Conservation (phyloP, 2,113 vertebrate genomes). For the Zosterops lateralis region DNA sequence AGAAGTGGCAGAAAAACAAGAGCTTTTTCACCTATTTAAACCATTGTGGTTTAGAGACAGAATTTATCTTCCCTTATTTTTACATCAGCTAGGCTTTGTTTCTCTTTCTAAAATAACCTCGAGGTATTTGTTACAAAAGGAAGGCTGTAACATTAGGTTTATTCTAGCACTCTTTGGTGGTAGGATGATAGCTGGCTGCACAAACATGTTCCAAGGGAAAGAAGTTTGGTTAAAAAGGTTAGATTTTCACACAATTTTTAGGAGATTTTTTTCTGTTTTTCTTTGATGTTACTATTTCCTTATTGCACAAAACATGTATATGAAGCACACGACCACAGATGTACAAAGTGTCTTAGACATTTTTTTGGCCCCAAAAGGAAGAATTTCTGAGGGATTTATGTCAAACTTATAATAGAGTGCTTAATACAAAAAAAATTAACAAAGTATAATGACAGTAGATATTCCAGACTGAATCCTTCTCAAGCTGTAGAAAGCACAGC, state of each 20-base stretch:
- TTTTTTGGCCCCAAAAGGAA: neutral
- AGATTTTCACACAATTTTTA: neutral
- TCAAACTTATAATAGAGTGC: neutral
- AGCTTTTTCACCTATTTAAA: neutral
- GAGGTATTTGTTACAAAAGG: neutral
- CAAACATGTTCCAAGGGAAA: neutral
- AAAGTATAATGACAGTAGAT: neutral
- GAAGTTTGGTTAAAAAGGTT: neutral
- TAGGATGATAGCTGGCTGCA: neutral
- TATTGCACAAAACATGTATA: neutral
- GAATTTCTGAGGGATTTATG: neutral
- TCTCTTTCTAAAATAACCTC: neutral
- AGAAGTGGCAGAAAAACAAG: neutral
- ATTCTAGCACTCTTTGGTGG: neutral
- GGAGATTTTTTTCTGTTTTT: neutral
- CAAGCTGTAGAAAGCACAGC: neutral
- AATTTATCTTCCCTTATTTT: neutral
- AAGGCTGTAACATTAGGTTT: neutral
- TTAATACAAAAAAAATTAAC: neutral
- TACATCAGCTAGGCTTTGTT: neutral
- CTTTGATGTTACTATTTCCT: neutral
- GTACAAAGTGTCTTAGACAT: neutral
- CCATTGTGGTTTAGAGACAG: neutral
- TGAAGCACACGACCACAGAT: neutral
- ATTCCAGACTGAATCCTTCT: neutral